Conservation (phyloP, 2,888 invertebrate species). For the Orthosia incerta region DNA sequence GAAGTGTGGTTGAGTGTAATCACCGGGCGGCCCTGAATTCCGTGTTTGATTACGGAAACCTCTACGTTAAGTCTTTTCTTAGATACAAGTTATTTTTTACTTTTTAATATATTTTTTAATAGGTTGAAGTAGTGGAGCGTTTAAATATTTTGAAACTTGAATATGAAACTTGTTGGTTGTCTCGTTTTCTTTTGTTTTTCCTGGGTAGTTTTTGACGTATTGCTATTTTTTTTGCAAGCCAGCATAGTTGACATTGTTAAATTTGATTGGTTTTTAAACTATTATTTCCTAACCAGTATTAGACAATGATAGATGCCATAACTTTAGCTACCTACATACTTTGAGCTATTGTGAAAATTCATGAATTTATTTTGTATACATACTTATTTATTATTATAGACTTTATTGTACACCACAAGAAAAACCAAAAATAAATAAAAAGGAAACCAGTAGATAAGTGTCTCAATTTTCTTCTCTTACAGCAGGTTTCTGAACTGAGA, state of each 20-base stretch:
- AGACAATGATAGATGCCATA: too few relatives aligned
- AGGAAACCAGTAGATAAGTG: too few relatives aligned
- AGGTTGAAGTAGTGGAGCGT: neutral
- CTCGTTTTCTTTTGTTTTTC: neutral
- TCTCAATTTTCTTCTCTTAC: too few relatives aligned
- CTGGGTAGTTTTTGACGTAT: neutral
- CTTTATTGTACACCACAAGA: too few relatives aligned
- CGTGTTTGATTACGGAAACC: constrained; percentile 73
- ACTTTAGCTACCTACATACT: too few relatives aligned
- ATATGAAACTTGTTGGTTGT: neutral
- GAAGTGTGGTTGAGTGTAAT: neutral
- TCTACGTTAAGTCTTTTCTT: constrained; percentile 56
- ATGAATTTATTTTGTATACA: neutral
- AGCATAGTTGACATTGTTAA: neutral
- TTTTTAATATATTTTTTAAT: constrained; percentile 9
- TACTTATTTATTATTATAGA: too few relatives aligned
- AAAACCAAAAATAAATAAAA: too few relatives aligned
- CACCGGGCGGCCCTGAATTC: constrained; percentile 66
- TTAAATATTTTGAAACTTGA: neutral
- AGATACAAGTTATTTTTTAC: constrained; percentile 37
- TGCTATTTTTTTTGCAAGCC: neutral
- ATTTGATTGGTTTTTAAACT: neutral
- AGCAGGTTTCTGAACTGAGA: too few relatives aligned
- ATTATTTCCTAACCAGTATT: neutral
- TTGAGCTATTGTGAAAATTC: neutral